phyloP scores from a whole-genome alignment of 2,888 invertebrate genomes.

The Axea sp. region DNA sequence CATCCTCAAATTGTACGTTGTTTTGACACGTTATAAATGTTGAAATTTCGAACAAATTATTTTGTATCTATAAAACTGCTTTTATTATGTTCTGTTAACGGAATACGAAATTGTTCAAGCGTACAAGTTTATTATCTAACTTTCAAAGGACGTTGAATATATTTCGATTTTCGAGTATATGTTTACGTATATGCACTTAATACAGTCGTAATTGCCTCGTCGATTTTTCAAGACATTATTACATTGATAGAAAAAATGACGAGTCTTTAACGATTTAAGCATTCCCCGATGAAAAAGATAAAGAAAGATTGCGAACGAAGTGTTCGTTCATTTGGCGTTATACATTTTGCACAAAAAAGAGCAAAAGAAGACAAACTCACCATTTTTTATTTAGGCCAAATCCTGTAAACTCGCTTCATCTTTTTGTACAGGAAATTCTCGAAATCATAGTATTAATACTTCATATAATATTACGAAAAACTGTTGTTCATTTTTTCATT shows the following conservation, averaged over 20 bases:
- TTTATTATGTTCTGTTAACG: constrained; percentile 22
- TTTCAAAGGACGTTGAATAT: constrained; percentile 47
- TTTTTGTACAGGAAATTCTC: constrained; percentile 26
- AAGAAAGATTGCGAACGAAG: constrained; percentile 8
- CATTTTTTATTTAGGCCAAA: constrained; percentile 33
- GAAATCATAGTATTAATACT: constrained; percentile 17
- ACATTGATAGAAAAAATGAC: constrained; percentile 34
- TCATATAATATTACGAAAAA: constrained; percentile 24
- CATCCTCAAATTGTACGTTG: constrained; percentile 44
- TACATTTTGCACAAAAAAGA: too few relatives aligned
- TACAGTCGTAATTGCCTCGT: constrained; percentile 40
- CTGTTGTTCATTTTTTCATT: constrained; percentile 6
- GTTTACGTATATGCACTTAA: constrained; percentile 51
- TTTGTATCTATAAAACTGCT: constrained; percentile 34
- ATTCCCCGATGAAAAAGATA: constrained; percentile 24
- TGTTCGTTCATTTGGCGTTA: background rate
- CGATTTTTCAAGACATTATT: constrained; percentile 26
- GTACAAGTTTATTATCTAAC: constrained; percentile 46
- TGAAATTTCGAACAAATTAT: constrained; percentile 42
- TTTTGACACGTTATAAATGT: constrained; percentile 46
- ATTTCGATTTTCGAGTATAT: constrained; percentile 52
- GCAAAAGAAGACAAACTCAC: too few relatives aligned
- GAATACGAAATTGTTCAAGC: constrained; percentile 45
- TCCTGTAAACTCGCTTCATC: constrained; percentile 9
- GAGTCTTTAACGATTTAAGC: constrained; percentile 2